These are phyloP conservation scores for Chironomus striatipennis DNA, from an alignment of 1,140 invertebrate species.

Conservation along the genomic window DNA sequence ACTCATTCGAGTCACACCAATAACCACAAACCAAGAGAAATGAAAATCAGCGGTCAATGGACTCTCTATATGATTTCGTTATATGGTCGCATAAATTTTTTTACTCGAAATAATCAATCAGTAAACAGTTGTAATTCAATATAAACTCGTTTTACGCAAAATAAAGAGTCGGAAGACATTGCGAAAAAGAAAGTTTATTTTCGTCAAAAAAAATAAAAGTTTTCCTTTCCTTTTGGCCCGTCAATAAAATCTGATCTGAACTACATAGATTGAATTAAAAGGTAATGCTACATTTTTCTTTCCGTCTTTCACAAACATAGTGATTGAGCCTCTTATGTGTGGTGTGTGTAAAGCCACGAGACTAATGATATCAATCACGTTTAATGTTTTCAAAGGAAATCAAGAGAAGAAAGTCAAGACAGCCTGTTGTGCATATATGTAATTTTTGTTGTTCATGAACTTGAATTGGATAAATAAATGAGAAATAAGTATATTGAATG, in stretches of 20 bases:
- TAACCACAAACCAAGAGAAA: too few species aligned
- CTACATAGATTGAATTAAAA: background rate
- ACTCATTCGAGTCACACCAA: too few species aligned
- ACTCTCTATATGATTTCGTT: too few species aligned
- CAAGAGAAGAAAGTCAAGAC: background rate
- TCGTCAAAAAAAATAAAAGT: background rate
- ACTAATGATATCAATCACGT: background rate
- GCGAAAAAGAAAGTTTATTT: constrained; percentile 22
- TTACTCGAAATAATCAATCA: background rate
- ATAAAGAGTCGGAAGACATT: background rate
- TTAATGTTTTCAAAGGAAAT: background rate
- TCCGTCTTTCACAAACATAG: background rate
- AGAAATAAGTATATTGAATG: background rate
- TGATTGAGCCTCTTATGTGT: too few species aligned
- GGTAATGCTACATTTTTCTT: background rate
- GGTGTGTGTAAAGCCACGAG: background rate
- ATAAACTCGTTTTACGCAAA: constrained; percentile 2
- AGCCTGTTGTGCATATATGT: background rate
- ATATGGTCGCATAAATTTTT: background rate
- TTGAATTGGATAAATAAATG: constrained; percentile 11
- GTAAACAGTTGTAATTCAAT: background rate
- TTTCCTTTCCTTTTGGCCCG: background rate
- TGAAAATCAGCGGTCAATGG: background rate
- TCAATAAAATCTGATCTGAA: constrained; percentile 16
- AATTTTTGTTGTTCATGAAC: background rate